Conservation (phyloP, 2,888 invertebrate species). For the Stictocephala bisonia region DNA sequence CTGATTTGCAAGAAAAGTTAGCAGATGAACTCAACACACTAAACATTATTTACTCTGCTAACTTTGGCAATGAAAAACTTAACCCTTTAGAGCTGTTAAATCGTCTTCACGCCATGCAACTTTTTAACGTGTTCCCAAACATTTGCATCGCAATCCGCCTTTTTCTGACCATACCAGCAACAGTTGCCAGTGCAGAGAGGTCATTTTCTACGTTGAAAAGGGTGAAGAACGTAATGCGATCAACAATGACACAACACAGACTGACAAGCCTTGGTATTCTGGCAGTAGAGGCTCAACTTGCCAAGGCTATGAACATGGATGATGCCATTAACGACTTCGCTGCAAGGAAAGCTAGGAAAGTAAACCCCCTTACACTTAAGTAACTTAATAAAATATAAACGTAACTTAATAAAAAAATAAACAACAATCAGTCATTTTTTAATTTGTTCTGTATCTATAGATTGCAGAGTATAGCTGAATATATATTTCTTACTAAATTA, state of each 20-base stretch:
- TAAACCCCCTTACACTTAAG: too few species aligned
- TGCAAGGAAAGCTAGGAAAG: conserved; percentile 19
- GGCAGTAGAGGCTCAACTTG: conserved; percentile 16
- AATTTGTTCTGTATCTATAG: too few species aligned
- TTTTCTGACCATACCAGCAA: conserved; percentile 15
- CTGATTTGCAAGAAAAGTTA: background rate
- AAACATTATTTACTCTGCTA: conserved; percentile 3
- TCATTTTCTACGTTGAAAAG: background rate
- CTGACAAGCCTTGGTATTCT: conserved; percentile 10
- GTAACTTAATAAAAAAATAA: too few species aligned
- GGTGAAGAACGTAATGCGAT: conserved; percentile 22
- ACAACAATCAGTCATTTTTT: too few species aligned
- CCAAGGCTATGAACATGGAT: conserved; percentile 2
- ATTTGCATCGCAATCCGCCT: background rate
- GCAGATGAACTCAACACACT: conserved; percentile 1
- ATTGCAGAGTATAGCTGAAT: too few species aligned
- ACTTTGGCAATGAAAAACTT: conserved; percentile 12
- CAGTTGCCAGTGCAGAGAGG: conserved; percentile 8
- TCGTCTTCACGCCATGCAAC: background rate
- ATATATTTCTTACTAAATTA: too few species aligned
- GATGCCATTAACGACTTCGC: conserved; percentile 13
- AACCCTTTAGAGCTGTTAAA: background rate
- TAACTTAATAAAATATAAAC: too few species aligned
- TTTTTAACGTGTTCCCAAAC: conserved; percentile 9
- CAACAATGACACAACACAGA: conserved; percentile 8